These are phyloP conservation scores for Dryobotodes eremita DNA, from an alignment of 2,888 invertebrate genomes.

Conservation along the genomic window DNA sequence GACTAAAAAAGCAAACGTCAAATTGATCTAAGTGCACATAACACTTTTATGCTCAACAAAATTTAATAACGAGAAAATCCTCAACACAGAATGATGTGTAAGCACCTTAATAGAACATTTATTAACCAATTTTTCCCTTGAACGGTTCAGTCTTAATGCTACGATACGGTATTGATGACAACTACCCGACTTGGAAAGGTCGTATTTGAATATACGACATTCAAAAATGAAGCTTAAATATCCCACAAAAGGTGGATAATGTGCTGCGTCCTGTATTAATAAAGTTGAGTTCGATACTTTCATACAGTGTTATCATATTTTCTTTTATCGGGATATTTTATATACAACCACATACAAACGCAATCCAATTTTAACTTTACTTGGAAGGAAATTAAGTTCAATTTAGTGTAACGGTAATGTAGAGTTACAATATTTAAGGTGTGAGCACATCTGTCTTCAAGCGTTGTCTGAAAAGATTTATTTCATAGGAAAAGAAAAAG, in stretches of 20 bases:
- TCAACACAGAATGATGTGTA: conserved; percentile 54
- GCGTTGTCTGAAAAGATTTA: conserved; percentile 82
- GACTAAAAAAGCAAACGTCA: neutral
- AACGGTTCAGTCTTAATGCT: conserved; percentile 87
- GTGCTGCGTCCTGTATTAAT: conserved; percentile 72
- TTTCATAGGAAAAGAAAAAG: conserved; percentile 85
- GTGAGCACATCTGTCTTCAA: conserved; percentile 60
- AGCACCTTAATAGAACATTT: conserved; percentile 77
- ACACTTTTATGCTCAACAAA: neutral
- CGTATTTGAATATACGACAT: conserved; percentile 50
- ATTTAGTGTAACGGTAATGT: conserved; percentile 15
- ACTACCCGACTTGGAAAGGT: conserved; percentile 63
- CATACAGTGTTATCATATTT: conserved; percentile 86
- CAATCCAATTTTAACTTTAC: conserved; percentile 53
- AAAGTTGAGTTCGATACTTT: conserved; percentile 87
- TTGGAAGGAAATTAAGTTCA: fast-evolving
- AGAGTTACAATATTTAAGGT: conserved; percentile 53
- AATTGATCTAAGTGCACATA: neutral
- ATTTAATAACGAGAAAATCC: conserved; percentile 26
- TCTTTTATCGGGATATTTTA: conserved; percentile 44
- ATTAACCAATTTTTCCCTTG: conserved; percentile 89
- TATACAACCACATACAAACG: neutral
- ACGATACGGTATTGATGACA: conserved; percentile 87
- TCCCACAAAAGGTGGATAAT: conserved; percentile 53
- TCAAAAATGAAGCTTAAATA: conserved; percentile 50